Evolutionary conservation across 2,888 invertebrate genomes (phyloP), one percentile per base, ranked within the genome.

Genomic region (Trichacis sp.): DNA sequence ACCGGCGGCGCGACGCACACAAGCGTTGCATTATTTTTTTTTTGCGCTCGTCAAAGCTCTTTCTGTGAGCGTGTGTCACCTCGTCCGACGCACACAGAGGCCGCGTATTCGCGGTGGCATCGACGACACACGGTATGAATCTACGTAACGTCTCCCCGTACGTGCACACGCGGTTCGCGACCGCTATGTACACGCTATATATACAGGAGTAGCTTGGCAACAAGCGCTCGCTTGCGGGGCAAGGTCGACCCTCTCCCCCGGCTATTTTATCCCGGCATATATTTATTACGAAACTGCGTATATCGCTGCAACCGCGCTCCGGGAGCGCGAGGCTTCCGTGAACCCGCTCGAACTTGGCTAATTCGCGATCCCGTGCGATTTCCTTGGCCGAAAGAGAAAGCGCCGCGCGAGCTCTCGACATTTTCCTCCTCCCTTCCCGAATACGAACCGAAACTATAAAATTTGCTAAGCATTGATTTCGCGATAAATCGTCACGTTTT

Each of bases 131-230:
- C 24, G 24, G 3, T 17, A 51, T 33, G 40, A 68, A 57, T 51
- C 59, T 58, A 64, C 55, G 50, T 69, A 50, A 66, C 63, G 64
- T 48, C 52, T 48, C 46, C 9, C 11, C 19, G 19, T 19, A 43
- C 43, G 46, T 46, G 24, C n/a, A 46, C 46, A 18, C 24, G 14
- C 24, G 24, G 24, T 24, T n/a, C n/a, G n/a, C n/a, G n/a, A n/a
- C n/a, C n/a, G n/a, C n/a, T n/a, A 8, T 24, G 24, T 9, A 3
- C 29, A 38, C 47, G 55, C 73, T 78, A 78, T 79, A 78, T 76
- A 78, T 78, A 79, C 74, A 69, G 69, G 24, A 71, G 78, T 81
- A 81, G 78, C 81, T 80, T 81, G 80, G 81, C 80, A 81, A 81
- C 81, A 81, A 80, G 79, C 80, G 74, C 71, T 71, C 76, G 76